A percentile compares a stretch with the other conserved stretches of the same genome.
These are phyloP conservation scores for Entelurus aequoreus DNA, from an alignment of 2,113 vertebrate species.

Conservation along the genomic window DNA sequence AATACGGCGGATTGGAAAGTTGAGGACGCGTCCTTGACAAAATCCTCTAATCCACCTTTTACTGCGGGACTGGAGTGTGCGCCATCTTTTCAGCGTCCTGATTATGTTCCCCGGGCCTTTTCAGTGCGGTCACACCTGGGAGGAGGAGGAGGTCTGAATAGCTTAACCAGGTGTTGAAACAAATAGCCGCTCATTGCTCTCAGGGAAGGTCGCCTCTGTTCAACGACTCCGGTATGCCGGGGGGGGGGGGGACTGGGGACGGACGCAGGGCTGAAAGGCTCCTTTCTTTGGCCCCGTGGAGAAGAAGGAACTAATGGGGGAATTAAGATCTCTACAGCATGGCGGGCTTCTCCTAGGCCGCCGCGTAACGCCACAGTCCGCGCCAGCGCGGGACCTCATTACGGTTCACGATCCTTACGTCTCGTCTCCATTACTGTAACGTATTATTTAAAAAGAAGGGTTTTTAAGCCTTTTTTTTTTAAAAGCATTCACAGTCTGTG, in stretches of 20 bases:
- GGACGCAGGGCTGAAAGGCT: slow-evolving; percentile 68
- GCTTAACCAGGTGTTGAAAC: slow-evolving; percentile 83
- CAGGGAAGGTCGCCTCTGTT: slow-evolving; percentile 73
- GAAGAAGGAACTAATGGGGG: slow-evolving; percentile 72
- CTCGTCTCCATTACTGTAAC: too few relatives aligned
- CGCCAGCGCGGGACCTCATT: slow-evolving; percentile 27
- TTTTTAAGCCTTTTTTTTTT: too few relatives aligned
- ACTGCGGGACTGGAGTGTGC: slow-evolving; percentile 94
- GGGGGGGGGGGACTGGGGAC: too few relatives aligned
- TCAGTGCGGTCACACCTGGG: slow-evolving; percentile 94
- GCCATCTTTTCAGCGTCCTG: slow-evolving; percentile 77
- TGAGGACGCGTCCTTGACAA: slow-evolving; percentile 95
- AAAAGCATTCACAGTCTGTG: too few relatives aligned
- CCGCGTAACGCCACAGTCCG: slow-evolving; percentile 68
- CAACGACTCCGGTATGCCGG: slow-evolving; percentile 76
- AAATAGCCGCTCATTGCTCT: slow-evolving; percentile 78
- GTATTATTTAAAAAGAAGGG: too few relatives aligned
- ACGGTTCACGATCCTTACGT: not conserved
- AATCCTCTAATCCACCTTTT: slow-evolving; percentile 99
- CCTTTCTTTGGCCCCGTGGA: slow-evolving; percentile 59
- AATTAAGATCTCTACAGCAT: slow-evolving; percentile 71
- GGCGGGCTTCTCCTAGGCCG: slow-evolving; percentile 61
- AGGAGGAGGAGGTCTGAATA: slow-evolving; percentile 78
- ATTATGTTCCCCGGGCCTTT: slow-evolving; percentile 86
- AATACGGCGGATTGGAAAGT: slow-evolving; percentile 94